These are phyloP conservation scores for Hyposmocoma kahamanoa DNA, from an alignment of 1,140 invertebrate genomes.

Conservation along the genomic window DNA sequence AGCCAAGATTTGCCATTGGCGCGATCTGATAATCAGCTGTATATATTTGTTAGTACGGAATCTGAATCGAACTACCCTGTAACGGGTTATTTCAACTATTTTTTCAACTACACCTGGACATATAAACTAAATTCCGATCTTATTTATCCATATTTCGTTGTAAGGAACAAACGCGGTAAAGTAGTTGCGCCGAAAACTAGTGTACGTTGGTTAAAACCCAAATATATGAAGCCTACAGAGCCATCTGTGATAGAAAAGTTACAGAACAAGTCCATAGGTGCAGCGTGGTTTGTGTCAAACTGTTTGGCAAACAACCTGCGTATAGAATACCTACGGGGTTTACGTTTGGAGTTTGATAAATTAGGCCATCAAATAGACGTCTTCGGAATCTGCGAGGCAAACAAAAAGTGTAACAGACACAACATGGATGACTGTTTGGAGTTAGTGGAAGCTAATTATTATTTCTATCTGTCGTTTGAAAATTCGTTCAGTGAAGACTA, in stretches of 20 bases:
- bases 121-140: constrained; percentile 80
- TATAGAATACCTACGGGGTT: constrained; percentile 70
- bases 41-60: constrained; percentile 53
- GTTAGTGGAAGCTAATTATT: constrained; percentile 64
- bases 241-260: constrained; percentile 26
- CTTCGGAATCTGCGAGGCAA: constrained; percentile 76
- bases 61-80: constrained; percentile 42
- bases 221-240: constrained; percentile 34
- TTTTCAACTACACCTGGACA: constrained; percentile 80
- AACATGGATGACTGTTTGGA: constrained; percentile 47
- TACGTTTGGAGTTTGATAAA: constrained; percentile 68
- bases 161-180: constrained; percentile 36
- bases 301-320: constrained; percentile 71
- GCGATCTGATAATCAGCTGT: constrained; percentile 41
- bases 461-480: constrained; percentile 80
- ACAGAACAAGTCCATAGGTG: constrained; percentile 40
- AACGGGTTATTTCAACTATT: constrained; percentile 30
- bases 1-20: constrained; percentile 22
- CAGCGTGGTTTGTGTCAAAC: constrained; percentile 77
- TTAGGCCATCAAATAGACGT: constrained; percentile 70
- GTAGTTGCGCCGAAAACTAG: constrained; percentile 40
- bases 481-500: constrained; percentile 75
- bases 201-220: constrained; percentile 34
- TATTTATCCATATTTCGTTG: constrained; percentile 68
- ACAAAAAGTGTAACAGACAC: constrained; percentile 25